These are phyloP conservation scores for Echinarachnius parma DNA, from an alignment of 53 echinoderm and acorn worm genomes.

Conservation along the genomic window DNA sequence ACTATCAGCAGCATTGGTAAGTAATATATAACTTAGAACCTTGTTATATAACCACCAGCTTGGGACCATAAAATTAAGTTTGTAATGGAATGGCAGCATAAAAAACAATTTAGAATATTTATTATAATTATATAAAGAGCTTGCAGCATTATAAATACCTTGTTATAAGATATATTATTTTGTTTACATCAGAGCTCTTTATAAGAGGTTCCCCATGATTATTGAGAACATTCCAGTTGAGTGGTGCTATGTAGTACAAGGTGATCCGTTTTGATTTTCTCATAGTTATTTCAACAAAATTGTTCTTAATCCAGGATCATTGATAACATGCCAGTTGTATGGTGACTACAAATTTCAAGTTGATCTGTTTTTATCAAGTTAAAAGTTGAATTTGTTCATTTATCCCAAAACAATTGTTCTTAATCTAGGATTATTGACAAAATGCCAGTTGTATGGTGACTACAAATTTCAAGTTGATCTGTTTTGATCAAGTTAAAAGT, in stretches of 20 bases:
- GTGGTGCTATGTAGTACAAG: neutral
- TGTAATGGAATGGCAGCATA: neutral
- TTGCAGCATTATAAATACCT: too few species aligned
- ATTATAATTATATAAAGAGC: too few species aligned
- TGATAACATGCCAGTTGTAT: neutral
- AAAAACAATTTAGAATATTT: neutral
- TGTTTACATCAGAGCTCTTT: too few species aligned
- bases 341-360: neutral
- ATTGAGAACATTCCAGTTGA: neutral
- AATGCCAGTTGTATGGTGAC: neutral
- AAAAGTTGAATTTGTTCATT: neutral
- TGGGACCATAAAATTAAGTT: neutral
- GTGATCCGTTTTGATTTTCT: neutral
- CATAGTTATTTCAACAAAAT: too few species aligned
- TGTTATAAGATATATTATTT: too few species aligned
- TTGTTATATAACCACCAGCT: neutral
- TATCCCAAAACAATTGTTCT: neutral
- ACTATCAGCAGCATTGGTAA: constrained; percentile 97
- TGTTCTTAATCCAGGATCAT: neutral
- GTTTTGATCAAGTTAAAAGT: neutral
- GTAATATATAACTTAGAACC: neutral
- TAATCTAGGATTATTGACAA: neutral
- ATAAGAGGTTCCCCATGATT: neutral
- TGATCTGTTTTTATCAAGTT: too few species aligned
- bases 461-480: neutral